Evolutionary conservation across 2,113 vertebrate species (phyloP), one percentile per base, ranked within the genome.

Genomic region (Ameiurus melas): DNA sequence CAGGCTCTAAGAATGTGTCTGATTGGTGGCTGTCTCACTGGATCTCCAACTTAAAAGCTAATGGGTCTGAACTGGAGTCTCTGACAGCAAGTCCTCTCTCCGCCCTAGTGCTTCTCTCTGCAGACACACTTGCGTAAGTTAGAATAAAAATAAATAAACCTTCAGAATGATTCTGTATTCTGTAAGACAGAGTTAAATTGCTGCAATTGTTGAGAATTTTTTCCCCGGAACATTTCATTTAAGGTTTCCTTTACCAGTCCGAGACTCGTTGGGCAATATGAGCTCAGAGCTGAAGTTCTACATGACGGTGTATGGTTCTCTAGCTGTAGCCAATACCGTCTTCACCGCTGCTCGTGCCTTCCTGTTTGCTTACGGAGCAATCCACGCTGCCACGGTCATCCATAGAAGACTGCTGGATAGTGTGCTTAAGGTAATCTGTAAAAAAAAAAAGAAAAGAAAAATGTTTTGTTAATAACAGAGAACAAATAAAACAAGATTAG

Each of bases 11-110:
- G 93, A 99, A 99, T 9, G 86, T 96, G 0, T 97, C 98, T 0
- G 98, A 99, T 91, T 99, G 98, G 98, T 99, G 98, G 98, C 93
- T 99, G 27, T 98, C 98, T n/a, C 93, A 98, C 91, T 99, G 98
- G 98, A 97, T 99, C 90, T 96, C 97, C 12, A 92, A 95, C 87
- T 93, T 98, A 88, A 95, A 95, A 53, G 91, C 91, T 66, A 92
- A 94, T 88, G 94, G 12, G 3, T 88, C 91, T 68, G 79, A 89
- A 55, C 51, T 86, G 87, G 16, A 89, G 73, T 10, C 5, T 88
- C 90, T 8, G 66, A 79, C 14, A 55, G 70, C 0, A 64, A 57
- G 12, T 96, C 95, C 0, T 92, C 94, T 43, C 92, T 93, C 66
- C 6, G 22, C 51, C 20, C 93, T 98, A 91, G 94, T 97, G 36